A percentile compares a stretch with the other conserved stretches of the same genome.
These are phyloP conservation scores for Laspeyria flexula DNA, from an alignment of 2,888 invertebrate genomes.

Conservation along the genomic window DNA sequence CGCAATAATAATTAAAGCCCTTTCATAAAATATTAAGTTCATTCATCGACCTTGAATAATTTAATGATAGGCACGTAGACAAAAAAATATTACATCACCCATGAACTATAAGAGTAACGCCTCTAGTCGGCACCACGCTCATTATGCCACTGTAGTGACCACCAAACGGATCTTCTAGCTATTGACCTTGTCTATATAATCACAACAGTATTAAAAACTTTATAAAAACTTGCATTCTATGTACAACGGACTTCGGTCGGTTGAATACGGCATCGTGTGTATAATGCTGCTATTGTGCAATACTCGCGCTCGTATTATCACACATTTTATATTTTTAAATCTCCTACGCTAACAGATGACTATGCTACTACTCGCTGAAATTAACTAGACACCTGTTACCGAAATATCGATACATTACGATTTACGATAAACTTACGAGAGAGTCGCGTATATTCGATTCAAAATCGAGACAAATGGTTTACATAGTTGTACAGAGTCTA, in stretches of 20 bases:
- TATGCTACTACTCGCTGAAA: no score
- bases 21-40: slow-evolving; percentile 13
- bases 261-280: slow-evolving; percentile 24
- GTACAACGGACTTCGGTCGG: slow-evolving; percentile 35
- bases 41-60: slow-evolving; percentile 26
- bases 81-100: slow-evolving; percentile 38
- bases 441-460: no score
- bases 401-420: no score
- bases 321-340: neutral
- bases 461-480: no score
- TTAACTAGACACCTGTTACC: no score
- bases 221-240: slow-evolving; percentile 37
- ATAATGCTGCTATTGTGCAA: slow-evolving; percentile 30
- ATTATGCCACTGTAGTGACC: slow-evolving; percentile 21
- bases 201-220: slow-evolving; percentile 27
- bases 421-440: no score
- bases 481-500: no score
- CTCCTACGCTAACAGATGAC: no score
- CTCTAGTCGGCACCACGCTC: slow-evolving; percentile 20
- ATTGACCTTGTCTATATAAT: slow-evolving; percentile 40
- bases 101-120: slow-evolving; percentile 27
- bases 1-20: slow-evolving; percentile 10
- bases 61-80: slow-evolving; percentile 20
- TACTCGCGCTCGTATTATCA: slow-evolving; percentile 10
- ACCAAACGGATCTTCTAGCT: slow-evolving; percentile 41